A percentile compares a stretch with the other conserved stretches of the same genome.
Conservation (phyloP, 1,140 invertebrate species). For the Eriocheir sinensis region DNA sequence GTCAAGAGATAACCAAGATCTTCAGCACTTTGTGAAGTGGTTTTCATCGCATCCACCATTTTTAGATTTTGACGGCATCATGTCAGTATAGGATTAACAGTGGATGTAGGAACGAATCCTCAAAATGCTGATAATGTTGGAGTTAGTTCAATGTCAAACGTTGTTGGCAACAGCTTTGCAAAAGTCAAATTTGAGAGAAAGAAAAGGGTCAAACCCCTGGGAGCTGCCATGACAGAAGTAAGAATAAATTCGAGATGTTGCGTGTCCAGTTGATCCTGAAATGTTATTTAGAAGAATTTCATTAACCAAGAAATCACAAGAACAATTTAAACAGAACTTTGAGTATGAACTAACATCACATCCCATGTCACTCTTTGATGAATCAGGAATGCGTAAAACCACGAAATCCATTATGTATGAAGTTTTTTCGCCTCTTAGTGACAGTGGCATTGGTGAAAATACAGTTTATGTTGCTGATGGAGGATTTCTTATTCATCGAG, state of each 20-base stretch:
- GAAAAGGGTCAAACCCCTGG: conserved; percentile 36
- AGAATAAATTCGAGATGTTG: conserved; percentile 48
- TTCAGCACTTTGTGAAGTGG: not conserved
- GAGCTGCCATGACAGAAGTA: conserved; percentile 51
- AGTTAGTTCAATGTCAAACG: not conserved
- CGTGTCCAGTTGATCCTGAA: conserved; percentile 39
- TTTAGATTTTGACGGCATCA: conserved; percentile 10
- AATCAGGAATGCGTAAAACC: conserved; percentile 45
- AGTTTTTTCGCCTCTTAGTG: conserved; percentile 28
- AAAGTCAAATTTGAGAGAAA: conserved; percentile 50
- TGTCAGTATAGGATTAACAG: not conserved
- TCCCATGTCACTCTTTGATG: conserved; percentile 60
- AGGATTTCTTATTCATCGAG: conserved; percentile 57
- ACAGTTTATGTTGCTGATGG: conserved; percentile 46
- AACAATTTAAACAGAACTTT: conserved; percentile 53
- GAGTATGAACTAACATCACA: conserved; percentile 53
- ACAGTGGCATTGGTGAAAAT: conserved; percentile 45
- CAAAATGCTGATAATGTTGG: conserved; percentile 14
- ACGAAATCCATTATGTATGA: conserved; percentile 29
- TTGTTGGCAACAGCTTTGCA: not conserved
- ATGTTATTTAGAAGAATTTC: conserved; percentile 63
- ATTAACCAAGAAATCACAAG: conserved; percentile 56
- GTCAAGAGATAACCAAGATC: not conserved
- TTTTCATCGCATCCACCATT: not conserved
- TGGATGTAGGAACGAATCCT: not conserved